phyloP scores from a whole-genome alignment of 2,888 invertebrate genomes.

The Drosophila leonis region DNA sequence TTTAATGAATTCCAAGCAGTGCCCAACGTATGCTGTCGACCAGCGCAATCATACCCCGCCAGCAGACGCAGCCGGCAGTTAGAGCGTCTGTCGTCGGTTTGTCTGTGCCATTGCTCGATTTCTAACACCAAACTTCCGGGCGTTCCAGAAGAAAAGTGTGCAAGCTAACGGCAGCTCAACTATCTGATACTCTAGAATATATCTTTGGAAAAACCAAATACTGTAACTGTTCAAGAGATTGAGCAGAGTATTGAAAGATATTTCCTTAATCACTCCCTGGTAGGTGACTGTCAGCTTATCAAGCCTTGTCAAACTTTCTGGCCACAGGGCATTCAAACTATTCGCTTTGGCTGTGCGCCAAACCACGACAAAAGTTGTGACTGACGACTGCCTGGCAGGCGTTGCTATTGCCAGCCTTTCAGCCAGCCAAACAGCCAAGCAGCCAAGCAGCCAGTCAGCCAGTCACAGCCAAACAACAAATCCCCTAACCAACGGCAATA shows the following conservation, averaged over 20 bases:
- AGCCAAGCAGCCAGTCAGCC: constrained; percentile 27
- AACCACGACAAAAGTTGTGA: constrained; percentile 80
- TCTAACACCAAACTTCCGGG: constrained; percentile 76
- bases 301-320: constrained; percentile 23
- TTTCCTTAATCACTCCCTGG: not conserved
- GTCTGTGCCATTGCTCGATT: constrained; percentile 68
- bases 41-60: constrained; percentile 8
- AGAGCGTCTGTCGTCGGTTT: constrained; percentile 50
- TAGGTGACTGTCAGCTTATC: constrained; percentile 17
- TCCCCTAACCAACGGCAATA: constrained; percentile 31
- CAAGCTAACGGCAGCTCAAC: constrained; percentile 13
- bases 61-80: constrained; percentile 16
- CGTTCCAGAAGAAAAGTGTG: constrained; percentile 15
- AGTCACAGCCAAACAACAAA: constrained; percentile 37
- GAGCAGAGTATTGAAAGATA: not conserved
- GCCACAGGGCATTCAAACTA: constrained; percentile 45
- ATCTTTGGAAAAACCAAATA: not conserved
- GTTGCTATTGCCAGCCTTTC: constrained; percentile 44
- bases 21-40: constrained; percentile 27
- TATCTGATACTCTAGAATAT: constrained; percentile 10
- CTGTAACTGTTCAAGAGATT: not conserved
- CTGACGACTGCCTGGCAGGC: constrained; percentile 78
- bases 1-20: constrained; percentile 54
- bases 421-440: constrained; percentile 17
- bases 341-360: constrained; percentile 72